Base-by-base conservation (phyloP, 2,797 vertebrate genomes). In the Phrynocephalus guinanensis region DNA sequence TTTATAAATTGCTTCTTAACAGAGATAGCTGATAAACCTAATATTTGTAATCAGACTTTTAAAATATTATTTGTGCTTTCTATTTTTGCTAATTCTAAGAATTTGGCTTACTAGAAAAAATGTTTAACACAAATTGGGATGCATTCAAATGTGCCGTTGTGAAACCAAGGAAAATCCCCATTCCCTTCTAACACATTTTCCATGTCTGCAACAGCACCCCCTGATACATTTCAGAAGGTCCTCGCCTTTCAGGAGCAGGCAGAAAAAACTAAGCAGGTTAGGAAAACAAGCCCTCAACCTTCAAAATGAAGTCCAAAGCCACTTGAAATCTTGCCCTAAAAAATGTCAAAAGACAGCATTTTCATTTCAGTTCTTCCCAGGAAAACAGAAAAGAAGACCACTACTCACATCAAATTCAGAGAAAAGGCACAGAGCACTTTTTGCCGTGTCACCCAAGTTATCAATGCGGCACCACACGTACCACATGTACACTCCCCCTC, bases 341-440 rank as follows among this genome's bases (percentile, higher is more conserved):
- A 44, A 48, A 82, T 70, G 66, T 28, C 24, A 85, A 68, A 5
- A n/a, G 38, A 44, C 3, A 44, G 6, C 10, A 52, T n/a, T 50
- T 44, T 68, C 44, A 11, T 1, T 79, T 33, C 33, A n/a, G 52
- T 79, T 52, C 11, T 5, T 75, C 13, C 44, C 52, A 68, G 84
- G 87, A 83, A 67, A 7, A 5, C 3, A 44, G 38, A 44, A 44
- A 44, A 44, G 3, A 44, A 44, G 38, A 44, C 38, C 38, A 44
- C 38, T 44, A 44, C 38, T 44, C 38, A 73, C 86, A 92, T 85
- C 80, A 79, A 28, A 38, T 7, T 71, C 68, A 84, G 79, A 20
- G 9, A 5, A 24, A 89, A 44, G 38, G 38, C 38, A 44, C 38
- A 44, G 5, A 44, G 38, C 38, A 44, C 38, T 44, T 44, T 44